Evolutionary conservation across 2,113 vertebrate species (phyloP).

Genomic region (Solea solea): DNA sequence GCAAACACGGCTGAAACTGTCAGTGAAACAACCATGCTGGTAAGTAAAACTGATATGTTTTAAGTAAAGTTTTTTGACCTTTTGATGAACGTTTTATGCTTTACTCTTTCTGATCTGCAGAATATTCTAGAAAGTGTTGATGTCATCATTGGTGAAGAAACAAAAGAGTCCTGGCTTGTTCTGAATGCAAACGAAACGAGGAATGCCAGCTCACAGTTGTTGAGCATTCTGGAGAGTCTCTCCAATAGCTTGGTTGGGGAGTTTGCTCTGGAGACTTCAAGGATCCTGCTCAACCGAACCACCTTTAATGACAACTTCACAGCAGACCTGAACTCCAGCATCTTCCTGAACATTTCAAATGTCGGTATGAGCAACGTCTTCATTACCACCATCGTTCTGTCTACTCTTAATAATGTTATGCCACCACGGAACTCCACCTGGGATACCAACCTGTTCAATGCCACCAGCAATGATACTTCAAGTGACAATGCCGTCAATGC

Average conservation of each 20-base stretch:
- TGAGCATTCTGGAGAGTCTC: conserved; percentile 81
- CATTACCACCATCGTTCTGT: conserved; percentile 78
- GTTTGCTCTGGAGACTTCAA: conserved; percentile 17
- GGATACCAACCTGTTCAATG: background rate
- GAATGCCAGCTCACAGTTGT: conserved; percentile 71
- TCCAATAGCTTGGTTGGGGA: conserved; percentile 45
- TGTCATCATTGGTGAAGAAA: conserved; percentile 46
- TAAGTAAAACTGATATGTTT: conserved; percentile 26
- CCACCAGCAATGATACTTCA: conserved; percentile 70
- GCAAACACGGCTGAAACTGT: conserved; percentile 36
- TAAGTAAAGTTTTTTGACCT: background rate
- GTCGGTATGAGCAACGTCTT: background rate
- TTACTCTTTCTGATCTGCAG: conserved; percentile 59
- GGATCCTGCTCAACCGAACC: conserved; percentile 58
- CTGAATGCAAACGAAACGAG: conserved; percentile 51
- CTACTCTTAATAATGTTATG: conserved; percentile 78
- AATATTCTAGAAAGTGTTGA: conserved; percentile 69
- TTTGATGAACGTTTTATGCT: too few species aligned
- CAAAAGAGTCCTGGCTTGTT: conserved; percentile 58
- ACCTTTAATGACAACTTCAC: conserved; percentile 26
- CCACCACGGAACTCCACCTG: conserved; percentile 51
- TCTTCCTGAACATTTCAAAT: conserved; percentile 69
- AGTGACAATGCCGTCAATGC: conserved; percentile 73
- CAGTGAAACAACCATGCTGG: conserved; percentile 34
- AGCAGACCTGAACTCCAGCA: conserved; percentile 44